A percentile compares a stretch with the other conserved stretches of the same genome.
phyloP scores from a whole-genome alignment of 2,113 vertebrate genomes.

The Geococcyx californianus region DNA sequence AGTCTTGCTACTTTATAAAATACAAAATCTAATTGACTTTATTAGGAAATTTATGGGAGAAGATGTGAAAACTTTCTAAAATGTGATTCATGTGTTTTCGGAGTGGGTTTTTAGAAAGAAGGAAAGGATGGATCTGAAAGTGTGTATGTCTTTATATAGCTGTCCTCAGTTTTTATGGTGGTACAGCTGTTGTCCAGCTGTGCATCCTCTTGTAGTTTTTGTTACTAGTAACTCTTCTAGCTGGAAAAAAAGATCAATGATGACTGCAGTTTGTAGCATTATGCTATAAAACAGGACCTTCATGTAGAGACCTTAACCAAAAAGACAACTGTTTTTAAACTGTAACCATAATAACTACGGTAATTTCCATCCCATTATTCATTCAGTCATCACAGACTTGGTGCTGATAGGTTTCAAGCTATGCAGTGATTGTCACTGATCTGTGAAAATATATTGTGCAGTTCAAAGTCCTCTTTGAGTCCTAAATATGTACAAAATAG shows the following conservation, averaged over 20 bases:
- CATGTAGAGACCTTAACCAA: neutral
- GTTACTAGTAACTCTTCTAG: neutral
- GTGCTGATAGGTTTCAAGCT: neutral
- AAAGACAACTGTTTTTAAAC: neutral
- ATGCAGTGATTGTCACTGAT: neutral
- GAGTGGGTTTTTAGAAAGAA: neutral
- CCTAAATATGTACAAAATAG: neutral
- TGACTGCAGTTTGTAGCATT: neutral
- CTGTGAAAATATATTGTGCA: neutral
- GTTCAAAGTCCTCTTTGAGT: neutral
- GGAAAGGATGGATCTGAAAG: neutral
- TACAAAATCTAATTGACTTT: neutral
- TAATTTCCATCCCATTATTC: neutral
- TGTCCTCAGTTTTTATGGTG: neutral
- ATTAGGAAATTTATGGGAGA: neutral
- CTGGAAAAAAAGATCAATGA: neutral
- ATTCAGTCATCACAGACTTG: neutral
- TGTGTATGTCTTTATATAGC: neutral
- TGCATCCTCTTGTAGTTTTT: neutral
- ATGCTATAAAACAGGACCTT: neutral
- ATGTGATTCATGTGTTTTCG: neutral
- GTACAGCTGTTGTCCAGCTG: neutral
- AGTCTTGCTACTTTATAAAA: neutral
- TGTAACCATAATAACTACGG: accelerated
- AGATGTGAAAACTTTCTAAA: neutral